Base-by-base conservation (phyloP, 2,797 vertebrate species). In the Carapus acus region DNA sequence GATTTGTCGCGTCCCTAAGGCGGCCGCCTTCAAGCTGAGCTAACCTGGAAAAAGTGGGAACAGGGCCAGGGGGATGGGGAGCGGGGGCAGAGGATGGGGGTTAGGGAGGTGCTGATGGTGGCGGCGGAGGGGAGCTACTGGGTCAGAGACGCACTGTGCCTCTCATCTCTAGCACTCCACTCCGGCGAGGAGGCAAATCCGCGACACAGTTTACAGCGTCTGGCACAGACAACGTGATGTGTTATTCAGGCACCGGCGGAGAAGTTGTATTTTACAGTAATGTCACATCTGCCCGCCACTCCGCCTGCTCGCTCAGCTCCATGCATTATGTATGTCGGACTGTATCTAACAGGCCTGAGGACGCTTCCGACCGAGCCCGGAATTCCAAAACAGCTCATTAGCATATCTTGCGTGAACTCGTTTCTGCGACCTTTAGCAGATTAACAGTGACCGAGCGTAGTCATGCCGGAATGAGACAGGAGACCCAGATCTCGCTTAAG, bases 1-100 rank as follows among this genome's bases (percentile, higher is more conserved):
- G n/a, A 65, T 67, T 57, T 64, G 17, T 38, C 11, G 31, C 19
- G 53, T 58, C 45, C 76, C 55, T 60, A 64, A 76, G 47, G 44
- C 59, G 29, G 3, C 1, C 1, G 61, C 21, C 49, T 43, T 63
- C 38, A 37, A 64, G 60, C 52, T 71, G 47, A 65, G 16, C 40
- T 34, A 67, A 54, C 47, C 58, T 57, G 54, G 69, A 71, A 59
- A 51, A 39, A 9, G n/a, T n/a, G n/a, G n/a, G n/a, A n/a, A n/a
- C n/a, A n/a, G n/a, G n/a, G n/a, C n/a, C n/a, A n/a, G n/a, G n/a
- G n/a, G n/a, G n/a, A n/a, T n/a, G n/a, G n/a, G n/a, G n/a, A n/a
- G n/a, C n/a, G n/a, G n/a, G n/a, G n/a, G n/a, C n/a, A n/a, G n/a
- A n/a, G n/a, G n/a, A n/a, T n/a, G n/a, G n/a, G n/a, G n/a, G n/a